Base-by-base conservation (phyloP, 2,797 vertebrate species). In the Enoplosus armatus region DNA sequence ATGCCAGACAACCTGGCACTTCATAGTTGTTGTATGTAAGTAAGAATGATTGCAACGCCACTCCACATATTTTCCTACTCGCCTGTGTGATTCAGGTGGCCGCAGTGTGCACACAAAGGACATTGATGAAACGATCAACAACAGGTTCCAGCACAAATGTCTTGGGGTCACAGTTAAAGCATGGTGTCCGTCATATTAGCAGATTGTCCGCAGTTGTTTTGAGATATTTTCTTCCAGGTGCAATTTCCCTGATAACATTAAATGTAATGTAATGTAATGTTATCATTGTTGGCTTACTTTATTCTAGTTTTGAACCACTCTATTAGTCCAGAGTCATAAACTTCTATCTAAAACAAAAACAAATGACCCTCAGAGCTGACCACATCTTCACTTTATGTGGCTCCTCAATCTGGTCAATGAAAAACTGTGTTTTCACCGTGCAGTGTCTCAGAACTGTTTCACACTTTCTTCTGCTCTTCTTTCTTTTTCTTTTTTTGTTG, bases 401-500 rank as follows among this genome's bases (percentile, higher is more conserved):
- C 41, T 56, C 35, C 29, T 71, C 8, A 29, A 24, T 73, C 53
- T 47, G 62, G 3, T n/a, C n/a, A n/a, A n/a, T 75, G 20, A 15
- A 55, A 55, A 72, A 72, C 24, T 62, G 0, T 73, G 9, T 58
- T 80, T 50, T 62, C 26, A 71, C 12, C 39, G 59, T 24, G 22
- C 35, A 45, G 29, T 66, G 35, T 50, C 41, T 75, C 41, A n/a
- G 9, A 83, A 82, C 61, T 81, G 59, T 88, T 84, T 91, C 51
- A 83, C 37, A 71, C 68, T 84, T 82, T 80, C 53, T 78, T 88
- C 84, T 89, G 54, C 66, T 92, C 72, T 89, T 82, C 86, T 85
- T n/a, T 79, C 27, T 11, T 69, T 1, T 48, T 75, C 0, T 53
- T 60, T 31, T 15, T 54, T 18, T 55, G 45, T 31, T 72, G 70